Evolutionary conservation across 92 coral and sea anemone species (phyloP), one percentile per base, ranked within the genome.

Genomic region (Zoanthus solanderi): DNA sequence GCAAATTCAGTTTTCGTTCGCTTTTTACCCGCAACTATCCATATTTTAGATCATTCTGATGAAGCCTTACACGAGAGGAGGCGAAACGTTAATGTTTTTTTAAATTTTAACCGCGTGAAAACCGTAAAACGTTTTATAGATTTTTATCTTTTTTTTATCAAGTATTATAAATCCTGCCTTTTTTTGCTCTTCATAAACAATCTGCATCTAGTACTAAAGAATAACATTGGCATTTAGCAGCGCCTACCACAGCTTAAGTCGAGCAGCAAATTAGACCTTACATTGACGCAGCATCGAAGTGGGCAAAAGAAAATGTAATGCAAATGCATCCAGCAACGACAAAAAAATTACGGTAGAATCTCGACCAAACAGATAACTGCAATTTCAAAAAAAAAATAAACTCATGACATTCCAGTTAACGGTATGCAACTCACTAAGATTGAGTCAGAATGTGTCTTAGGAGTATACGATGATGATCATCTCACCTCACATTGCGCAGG

Each of bases 241-340:
- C 85, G 50, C 60, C 76, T 34, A 87, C 83, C 75, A 37, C 46
- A 46, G 69, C 48, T 31, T 67, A 73, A 44, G 28, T 84, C 18
- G 76, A 84, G 31, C 83, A 74, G 11, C 28, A 30, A 30, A 29
- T 69, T 69, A 69, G 44, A 29, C 75, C 75, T 69, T 8, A 23
- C 75, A 29, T 69, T 34, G 42, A 69, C 45, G 75, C 37, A 29
- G 75, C 52, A 47, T 47, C 52, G 52, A 47, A 8, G 52, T 47
- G 52, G 52, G 67, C 67, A 4, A 60, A 13, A 15, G 67, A 60
- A 60, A 60, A 28, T 71, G 44, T 12, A 46, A 74, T 15, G 58
- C 57, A 74, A 60, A 75, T 46, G 80, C 80, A 87, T 67, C 90
- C 82, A 69, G 87, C 87, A 76, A 90, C 81, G 78, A 91, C 93